Conservation (phyloP, 2,797 vertebrate species). For the Phataginus tetradactyla region DNA sequence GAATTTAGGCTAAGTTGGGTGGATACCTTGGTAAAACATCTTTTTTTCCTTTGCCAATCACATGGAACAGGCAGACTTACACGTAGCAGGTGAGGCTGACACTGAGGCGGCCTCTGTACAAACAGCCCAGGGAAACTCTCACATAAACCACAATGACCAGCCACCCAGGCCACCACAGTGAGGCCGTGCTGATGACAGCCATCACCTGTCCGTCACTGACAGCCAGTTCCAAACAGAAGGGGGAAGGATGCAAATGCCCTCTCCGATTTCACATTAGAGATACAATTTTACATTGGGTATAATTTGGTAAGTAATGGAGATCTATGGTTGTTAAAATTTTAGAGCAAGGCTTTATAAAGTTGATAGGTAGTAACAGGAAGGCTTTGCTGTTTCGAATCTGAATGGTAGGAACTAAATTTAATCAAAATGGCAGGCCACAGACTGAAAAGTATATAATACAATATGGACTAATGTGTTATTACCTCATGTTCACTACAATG, state of each 20-base stretch:
- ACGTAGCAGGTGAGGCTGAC: neutral
- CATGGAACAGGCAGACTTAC: neutral
- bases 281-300: neutral
- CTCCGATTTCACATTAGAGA: conserved; percentile 36
- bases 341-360: conserved; percentile 62
- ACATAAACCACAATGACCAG: conserved; percentile 51
- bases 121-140: conserved; percentile 28
- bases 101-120: conserved; percentile 33
- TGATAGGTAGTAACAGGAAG: conserved; percentile 69
- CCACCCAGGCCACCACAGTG: neutral
- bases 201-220: neutral
- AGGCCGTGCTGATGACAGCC: neutral
- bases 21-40: neutral
- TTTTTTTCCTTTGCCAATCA: conserved; percentile 31
- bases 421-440: conserved; percentile 77
- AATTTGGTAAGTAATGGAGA: conserved; percentile 12
- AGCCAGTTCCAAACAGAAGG: conserved; percentile 22
- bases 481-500: conserved; percentile 79
- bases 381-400: conserved; percentile 69
- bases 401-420: conserved; percentile 80
- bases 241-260: neutral
- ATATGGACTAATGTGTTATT: conserved; percentile 80
- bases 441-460: conserved; percentile 80
- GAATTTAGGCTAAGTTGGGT: neutral
- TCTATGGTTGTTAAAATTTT: conserved; percentile 62